Percentiles rank a stretch among this genome's conserved stretches.
Evolutionary conservation across 2,113 vertebrate species (phyloP).

Genomic region (Pungitius pungitius): DNA sequence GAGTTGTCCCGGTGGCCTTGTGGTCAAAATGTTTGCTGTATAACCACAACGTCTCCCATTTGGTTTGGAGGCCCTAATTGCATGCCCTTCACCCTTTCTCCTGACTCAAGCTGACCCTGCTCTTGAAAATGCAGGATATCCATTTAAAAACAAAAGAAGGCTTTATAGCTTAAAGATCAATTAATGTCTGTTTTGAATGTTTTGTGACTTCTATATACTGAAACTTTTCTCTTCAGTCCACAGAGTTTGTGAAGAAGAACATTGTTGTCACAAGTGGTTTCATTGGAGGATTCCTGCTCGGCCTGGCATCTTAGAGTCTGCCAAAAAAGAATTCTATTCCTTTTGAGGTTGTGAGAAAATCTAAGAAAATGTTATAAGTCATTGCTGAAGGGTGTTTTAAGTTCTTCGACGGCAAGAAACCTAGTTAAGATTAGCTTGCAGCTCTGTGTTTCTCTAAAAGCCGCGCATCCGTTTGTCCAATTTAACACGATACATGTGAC

Average conservation of each 20-base stretch:
- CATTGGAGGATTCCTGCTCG: constrained; percentile 95
- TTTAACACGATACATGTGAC: neutral
- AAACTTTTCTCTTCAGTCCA: constrained; percentile 82
- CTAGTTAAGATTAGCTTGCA: constrained; percentile 25
- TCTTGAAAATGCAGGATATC: too few species aligned
- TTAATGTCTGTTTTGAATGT: neutral
- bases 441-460: constrained; percentile 18
- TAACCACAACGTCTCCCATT: neutral
- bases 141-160: neutral
- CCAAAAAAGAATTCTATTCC: constrained; percentile 1
- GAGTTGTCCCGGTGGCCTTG: neutral
- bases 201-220: neutral
- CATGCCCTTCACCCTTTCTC: neutral
- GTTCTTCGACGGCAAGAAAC: constrained; percentile 23
- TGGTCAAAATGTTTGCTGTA: neutral
- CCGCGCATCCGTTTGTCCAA: constrained; percentile 30
- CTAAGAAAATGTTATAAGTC: neutral
- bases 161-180: neutral
- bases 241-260: constrained; percentile 97
- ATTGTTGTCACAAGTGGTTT: constrained; percentile 95
- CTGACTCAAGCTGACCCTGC: too few species aligned
- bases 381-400: constrained; percentile 42
- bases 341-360: constrained; percentile 14
- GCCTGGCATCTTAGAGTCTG: constrained; percentile 88
- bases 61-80: neutral